Evolutionary conservation across 2,888 invertebrate genomes (phyloP).

Genomic region (Trissolcus japonicus): DNA sequence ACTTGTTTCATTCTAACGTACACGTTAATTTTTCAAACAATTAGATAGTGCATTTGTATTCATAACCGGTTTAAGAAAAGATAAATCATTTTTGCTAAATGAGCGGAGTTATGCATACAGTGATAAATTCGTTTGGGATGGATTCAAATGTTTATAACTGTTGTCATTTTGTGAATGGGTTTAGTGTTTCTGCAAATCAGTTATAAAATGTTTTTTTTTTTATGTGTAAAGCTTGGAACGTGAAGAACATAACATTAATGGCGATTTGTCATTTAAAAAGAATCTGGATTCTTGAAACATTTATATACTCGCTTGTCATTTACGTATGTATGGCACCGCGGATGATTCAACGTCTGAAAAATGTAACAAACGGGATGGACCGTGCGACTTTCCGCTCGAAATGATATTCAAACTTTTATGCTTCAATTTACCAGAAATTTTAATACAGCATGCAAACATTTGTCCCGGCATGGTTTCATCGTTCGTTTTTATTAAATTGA

Average conservation of each 20-base stretch:
- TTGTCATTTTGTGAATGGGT: constrained; percentile 41
- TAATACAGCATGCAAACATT: too few relatives aligned
- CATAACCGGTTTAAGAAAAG: constrained; percentile 9
- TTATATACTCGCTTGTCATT: constrained; percentile 27
- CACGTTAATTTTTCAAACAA: neutral
- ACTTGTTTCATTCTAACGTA: too few relatives aligned
- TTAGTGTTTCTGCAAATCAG: constrained; percentile 45
- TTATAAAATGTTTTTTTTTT: constrained; percentile 37
- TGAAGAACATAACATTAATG: constrained; percentile 45
- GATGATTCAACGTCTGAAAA: constrained; percentile 35
- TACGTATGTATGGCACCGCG: constrained; percentile 22
- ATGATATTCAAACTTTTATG: neutral
- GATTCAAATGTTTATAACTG: constrained; percentile 43
- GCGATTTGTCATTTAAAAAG: constrained; percentile 43
- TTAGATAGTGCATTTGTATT: constrained; percentile 16
- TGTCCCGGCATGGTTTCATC: neutral
- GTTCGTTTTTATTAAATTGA: neutral
- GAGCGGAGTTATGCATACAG: constrained; percentile 19
- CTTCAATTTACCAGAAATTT: too few relatives aligned
- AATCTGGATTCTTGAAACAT: constrained; percentile 35
- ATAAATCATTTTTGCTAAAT: constrained; percentile 36
- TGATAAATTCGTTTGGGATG: constrained; percentile 33
- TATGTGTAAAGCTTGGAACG: constrained; percentile 43
- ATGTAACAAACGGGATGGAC: constrained; percentile 22
- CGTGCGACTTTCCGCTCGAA: neutral